Evolutionary conservation across 1,140 invertebrate species (phyloP).

Genomic region (Heliconius himera): DNA sequence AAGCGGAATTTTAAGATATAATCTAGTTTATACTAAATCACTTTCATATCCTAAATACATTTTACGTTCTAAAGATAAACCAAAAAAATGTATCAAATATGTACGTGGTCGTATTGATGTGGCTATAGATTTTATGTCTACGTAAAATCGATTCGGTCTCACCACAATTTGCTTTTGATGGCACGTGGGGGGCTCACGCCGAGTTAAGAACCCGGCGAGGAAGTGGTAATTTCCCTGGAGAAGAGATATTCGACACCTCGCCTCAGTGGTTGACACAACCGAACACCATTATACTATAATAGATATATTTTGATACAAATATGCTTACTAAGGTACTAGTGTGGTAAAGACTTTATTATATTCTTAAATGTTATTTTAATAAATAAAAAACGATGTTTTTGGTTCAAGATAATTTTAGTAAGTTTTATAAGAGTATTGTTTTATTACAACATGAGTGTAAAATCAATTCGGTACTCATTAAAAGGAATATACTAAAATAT

Average conservation of each 20-base stretch:
- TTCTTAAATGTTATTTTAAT: not conserved
- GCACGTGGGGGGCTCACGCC: conserved; percentile 32
- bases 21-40: not conserved
- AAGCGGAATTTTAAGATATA: no score
- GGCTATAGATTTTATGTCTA: conserved; percentile 45
- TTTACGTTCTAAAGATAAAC: not conserved
- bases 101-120: conserved; percentile 41
- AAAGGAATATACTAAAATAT: no score
- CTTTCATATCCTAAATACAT: not conserved
- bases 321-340: not conserved
- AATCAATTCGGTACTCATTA: no score
- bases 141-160: conserved; percentile 48
- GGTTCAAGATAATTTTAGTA: no score
- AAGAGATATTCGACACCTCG: conserved; percentile 39
- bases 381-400: not conserved
- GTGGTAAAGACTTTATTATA: not conserved
- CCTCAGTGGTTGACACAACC: conserved; percentile 30
- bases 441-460: no score
- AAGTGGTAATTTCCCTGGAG: conserved; percentile 52
- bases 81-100: conserved; percentile 19
- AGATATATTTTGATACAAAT: not conserved
- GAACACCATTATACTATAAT: not conserved
- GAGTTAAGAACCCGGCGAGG: conserved; percentile 35
- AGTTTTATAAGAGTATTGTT: no score
- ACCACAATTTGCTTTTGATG: conserved; percentile 52